These are phyloP conservation scores for human DNA, from an alignment of 2,113 vertebrate species.

Conservation along the genomic window DNA sequence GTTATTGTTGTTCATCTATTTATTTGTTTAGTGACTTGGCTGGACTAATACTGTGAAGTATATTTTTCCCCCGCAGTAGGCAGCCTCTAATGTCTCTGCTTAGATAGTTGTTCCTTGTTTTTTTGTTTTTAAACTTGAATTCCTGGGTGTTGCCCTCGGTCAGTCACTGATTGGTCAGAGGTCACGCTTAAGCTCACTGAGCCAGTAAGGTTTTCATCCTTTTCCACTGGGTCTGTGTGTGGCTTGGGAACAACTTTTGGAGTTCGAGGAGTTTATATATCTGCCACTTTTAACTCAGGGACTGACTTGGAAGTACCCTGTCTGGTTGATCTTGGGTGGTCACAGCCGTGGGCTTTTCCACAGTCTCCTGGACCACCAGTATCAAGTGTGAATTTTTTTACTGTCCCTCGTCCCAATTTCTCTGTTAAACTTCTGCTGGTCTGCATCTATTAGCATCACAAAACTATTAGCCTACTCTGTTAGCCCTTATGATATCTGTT, in stretches of 20 bases:
- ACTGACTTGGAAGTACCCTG: not conserved
- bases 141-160: not conserved
- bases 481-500: not conserved
- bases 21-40: not conserved
- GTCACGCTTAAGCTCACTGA: not conserved
- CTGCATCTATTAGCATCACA: not conserved
- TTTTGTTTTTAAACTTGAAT: not conserved
- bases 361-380: not conserved
- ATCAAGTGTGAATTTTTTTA: not conserved
- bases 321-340: not conserved
- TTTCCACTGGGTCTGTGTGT: not conserved
- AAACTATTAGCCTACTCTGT: not conserved
- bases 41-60: not conserved
- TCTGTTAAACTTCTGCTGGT: not conserved
- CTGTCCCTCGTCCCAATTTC: not conserved
- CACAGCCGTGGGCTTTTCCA: not conserved
- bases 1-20: not conserved
- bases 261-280: not conserved
- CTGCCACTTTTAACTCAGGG: not conserved
- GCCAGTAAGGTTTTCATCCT: not conserved
- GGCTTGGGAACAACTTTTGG: not conserved
- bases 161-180: not conserved
- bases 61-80: not conserved
- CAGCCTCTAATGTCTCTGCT: not conserved
- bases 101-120: not conserved